A percentile compares a stretch with the other conserved stretches of the same genome.
phyloP scores from a whole-genome alignment of 2,797 vertebrate genomes.

The Heterohyrax brucei region DNA sequence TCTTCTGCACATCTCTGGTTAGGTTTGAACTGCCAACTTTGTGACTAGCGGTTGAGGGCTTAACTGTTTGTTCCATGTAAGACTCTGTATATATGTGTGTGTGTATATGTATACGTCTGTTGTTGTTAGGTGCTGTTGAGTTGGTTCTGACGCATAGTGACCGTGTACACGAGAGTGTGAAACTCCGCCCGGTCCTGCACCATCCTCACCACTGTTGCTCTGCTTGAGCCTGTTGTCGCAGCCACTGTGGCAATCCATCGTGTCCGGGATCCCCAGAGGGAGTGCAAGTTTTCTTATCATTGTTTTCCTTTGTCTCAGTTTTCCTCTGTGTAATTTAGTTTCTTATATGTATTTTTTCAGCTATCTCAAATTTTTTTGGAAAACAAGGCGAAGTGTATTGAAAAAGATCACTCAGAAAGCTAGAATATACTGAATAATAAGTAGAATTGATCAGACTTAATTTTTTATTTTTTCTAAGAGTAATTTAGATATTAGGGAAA shows the following conservation, averaged over 20 bases:
- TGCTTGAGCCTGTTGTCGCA: too few species aligned
- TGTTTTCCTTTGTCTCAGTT: background rate
- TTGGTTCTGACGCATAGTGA: too few species aligned
- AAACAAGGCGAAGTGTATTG: conserved; percentile 13
- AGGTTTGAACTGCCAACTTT: background rate
- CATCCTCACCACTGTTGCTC: too few species aligned
- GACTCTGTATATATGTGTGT: background rate
- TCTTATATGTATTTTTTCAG: background rate
- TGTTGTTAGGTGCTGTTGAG: too few species aligned
- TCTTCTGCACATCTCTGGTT: background rate
- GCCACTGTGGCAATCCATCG: too few species aligned
- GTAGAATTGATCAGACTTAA: background rate
- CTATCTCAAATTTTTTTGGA: conserved; percentile 41
- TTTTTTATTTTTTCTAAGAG: conserved; percentile 56
- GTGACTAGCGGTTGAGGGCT: background rate
- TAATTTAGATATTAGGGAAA: background rate
- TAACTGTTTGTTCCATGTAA: background rate
- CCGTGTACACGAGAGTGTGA: too few species aligned
- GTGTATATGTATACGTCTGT: background rate
- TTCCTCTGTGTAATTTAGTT: conserved; percentile 47
- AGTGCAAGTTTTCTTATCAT: background rate
- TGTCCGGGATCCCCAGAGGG: too few species aligned
- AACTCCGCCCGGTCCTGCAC: too few species aligned
- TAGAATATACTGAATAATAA: conserved; percentile 34
- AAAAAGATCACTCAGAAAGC: conserved; percentile 18